Base-by-base conservation (phyloP, 2,888 invertebrate genomes). In the Acrocyrtus sp. region DNA sequence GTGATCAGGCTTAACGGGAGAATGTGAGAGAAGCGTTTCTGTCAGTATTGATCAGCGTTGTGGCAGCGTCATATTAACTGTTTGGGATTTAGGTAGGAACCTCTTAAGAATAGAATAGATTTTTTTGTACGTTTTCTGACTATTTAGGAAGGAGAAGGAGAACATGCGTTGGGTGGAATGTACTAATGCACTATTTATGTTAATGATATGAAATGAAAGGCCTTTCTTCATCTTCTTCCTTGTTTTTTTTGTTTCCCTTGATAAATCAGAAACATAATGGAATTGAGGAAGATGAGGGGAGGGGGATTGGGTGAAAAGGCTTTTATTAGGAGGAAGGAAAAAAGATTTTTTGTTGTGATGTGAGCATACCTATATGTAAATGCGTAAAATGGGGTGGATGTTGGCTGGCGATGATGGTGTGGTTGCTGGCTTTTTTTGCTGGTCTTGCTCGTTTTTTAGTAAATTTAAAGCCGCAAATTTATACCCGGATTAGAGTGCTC, bases 391-490 rank as follows among this genome's bases (percentile, higher is more conserved):
- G 34, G 34, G 5, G 6, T 34, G 34, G 5, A 34, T n/a, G 12
- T 34, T 5, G 34, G 34, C 5, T 8, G 34, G 34, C 6, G 34
- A 34, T 34, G 34, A 34, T 34, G 12, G 12, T 34, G 34, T 12
- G 34, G 34, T 34, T 45, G n/a, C 39, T 39, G 12, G 39, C 17
- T 6, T 45, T 19, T 45, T 45, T 45, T 45, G 15, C 45, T 45
- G 34, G 34, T 45, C 45, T 45, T 12, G 45, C 45, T 19, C 19
- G 50, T 45, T 54, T 58, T 29, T 43, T n/a, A n/a, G n/a, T 5
- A 34, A 34, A 34, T 34, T 34, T 34, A 34, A 69, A 69, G 68
- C 68, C 61, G 68, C 68, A 56, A 69, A 69, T 69, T 69, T 69
- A 69, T 69, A 57, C 47, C 54, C 54, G 39, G 56, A 48, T 61